These are phyloP conservation scores for Mizuhopecten yessoensis DNA, from an alignment of 1,140 invertebrate genomes.

Conservation along the genomic window DNA sequence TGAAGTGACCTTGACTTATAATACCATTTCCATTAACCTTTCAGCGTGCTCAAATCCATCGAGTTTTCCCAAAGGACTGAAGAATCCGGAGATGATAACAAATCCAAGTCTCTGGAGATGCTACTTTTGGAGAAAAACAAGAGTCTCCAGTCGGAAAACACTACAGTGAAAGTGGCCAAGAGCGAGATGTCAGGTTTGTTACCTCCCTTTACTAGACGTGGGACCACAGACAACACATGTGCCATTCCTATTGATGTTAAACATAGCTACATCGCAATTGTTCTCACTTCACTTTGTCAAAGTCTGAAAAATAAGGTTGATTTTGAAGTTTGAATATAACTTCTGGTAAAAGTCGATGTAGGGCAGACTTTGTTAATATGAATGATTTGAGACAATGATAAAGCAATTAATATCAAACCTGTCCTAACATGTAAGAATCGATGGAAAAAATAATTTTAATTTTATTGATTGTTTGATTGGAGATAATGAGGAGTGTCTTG, in stretches of 20 bases:
- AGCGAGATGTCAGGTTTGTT: constrained; percentile 82
- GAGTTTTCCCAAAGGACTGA: constrained; percentile 87
- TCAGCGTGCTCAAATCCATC: constrained; percentile 90
- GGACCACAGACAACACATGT: not conserved
- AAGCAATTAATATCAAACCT: no score
- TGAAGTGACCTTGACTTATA: no score
- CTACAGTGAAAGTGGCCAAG: constrained; percentile 82
- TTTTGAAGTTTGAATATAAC: not conserved
- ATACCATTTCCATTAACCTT: constrained; percentile 80
- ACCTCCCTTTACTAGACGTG: not conserved
- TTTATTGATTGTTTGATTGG: no score
- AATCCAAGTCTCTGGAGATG: constrained; percentile 89
- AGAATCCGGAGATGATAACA: constrained; percentile 66
- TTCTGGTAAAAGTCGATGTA: not conserved
- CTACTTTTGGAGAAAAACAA: constrained; percentile 91
- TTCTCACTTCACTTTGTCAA: no score
- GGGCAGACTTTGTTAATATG: no score
- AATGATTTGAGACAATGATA: no score
- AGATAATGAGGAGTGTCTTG: no score
- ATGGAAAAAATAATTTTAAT: no score
- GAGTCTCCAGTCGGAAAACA: constrained; percentile 86
- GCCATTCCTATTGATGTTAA: not conserved
- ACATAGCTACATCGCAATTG: no score
- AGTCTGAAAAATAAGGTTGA: no score
- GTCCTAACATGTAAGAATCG: no score